Percentiles rank a stretch among this genome's conserved stretches.
phyloP scores from a whole-genome alignment of 2,888 invertebrate species.

The Orgyia antiqua region DNA sequence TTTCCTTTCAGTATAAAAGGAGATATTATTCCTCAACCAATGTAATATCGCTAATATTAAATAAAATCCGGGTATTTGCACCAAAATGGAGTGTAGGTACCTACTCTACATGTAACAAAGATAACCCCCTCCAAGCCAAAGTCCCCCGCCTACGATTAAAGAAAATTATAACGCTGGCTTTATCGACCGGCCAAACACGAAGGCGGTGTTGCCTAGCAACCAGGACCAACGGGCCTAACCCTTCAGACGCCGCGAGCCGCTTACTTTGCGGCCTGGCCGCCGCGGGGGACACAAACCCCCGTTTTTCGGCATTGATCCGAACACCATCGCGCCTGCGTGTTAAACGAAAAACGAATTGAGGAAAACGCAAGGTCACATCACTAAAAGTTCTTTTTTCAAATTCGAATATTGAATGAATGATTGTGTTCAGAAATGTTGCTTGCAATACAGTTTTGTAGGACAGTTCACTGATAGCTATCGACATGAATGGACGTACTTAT shows the following conservation, averaged over 20 bases:
- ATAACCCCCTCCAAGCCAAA: slow-evolving; percentile 26
- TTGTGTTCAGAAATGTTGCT: slow-evolving; percentile 56
- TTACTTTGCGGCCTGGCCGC: slow-evolving; percentile 62
- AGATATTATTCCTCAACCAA: no score
- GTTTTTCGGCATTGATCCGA: slow-evolving; percentile 76
- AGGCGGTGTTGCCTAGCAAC: slow-evolving; percentile 70
- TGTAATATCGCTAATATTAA: no score
- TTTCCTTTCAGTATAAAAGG: no score
- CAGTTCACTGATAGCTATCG: slow-evolving; percentile 27
- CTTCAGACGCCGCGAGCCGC: slow-evolving; percentile 70
- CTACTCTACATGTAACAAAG: no score
- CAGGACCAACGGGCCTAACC: slow-evolving; percentile 53
- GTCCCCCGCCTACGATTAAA: slow-evolving; percentile 52
- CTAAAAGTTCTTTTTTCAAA: slow-evolving; percentile 72
- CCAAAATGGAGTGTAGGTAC: no score
- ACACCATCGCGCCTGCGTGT: slow-evolving; percentile 70
- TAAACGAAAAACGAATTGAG: slow-evolving; percentile 69
- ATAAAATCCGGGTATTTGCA: no score
- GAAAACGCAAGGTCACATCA: slow-evolving; percentile 74
- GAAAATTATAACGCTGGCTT: slow-evolving; percentile 62
- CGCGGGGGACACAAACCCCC: slow-evolving; percentile 54
- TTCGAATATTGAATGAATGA: slow-evolving; percentile 72
- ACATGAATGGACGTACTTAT: slow-evolving; percentile 18
- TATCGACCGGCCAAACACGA: slow-evolving; percentile 59
- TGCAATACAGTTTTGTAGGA: slow-evolving; percentile 49